These are phyloP conservation scores for Thunnus thynnus DNA, from an alignment of 2,113 vertebrate genomes.

Conservation along the genomic window DNA sequence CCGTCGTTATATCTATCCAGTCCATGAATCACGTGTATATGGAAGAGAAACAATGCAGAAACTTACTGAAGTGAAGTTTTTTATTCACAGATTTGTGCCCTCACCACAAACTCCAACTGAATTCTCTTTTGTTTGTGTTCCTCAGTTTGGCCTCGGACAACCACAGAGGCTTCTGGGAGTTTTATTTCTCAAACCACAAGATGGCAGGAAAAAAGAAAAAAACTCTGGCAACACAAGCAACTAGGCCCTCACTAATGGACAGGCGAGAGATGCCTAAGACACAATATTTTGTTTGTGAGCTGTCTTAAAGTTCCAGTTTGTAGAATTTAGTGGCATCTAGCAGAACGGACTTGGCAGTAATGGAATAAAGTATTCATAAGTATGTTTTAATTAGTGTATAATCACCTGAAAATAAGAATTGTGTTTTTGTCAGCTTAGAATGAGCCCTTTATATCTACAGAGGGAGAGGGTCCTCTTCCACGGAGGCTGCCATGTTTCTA, in stretches of 20 bases:
- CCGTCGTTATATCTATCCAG: not conserved
- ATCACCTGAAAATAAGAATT: too few relatives aligned
- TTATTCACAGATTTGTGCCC: conserved; percentile 75
- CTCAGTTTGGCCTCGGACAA: conserved; percentile 32
- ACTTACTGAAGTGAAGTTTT: conserved; percentile 39
- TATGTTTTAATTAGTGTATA: too few relatives aligned
- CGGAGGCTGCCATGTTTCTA: too few relatives aligned
- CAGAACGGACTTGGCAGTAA: too few relatives aligned
- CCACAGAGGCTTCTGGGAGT: conserved; percentile 26
- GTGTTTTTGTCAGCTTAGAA: too few relatives aligned
- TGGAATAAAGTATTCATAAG: too few relatives aligned
- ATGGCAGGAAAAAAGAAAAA: conserved; percentile 3
- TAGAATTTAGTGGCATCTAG: too few relatives aligned
- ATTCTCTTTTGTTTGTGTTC: not conserved
- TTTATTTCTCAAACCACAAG: conserved; percentile 30
- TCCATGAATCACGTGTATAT: conserved; percentile 6
- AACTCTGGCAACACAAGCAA: conserved; percentile 27
- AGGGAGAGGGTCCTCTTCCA: too few relatives aligned
- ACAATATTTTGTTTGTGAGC: conserved; percentile 39
- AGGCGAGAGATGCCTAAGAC: conserved; percentile 30
- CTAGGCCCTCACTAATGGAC: conserved; percentile 42
- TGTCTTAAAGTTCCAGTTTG: conserved; percentile 1
- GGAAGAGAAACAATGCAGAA: conserved; percentile 16
- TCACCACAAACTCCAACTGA: conserved; percentile 33
- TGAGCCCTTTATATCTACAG: too few relatives aligned